phyloP scores from a whole-genome alignment of 2,797 vertebrate species.

The Chelmon rostratus region DNA sequence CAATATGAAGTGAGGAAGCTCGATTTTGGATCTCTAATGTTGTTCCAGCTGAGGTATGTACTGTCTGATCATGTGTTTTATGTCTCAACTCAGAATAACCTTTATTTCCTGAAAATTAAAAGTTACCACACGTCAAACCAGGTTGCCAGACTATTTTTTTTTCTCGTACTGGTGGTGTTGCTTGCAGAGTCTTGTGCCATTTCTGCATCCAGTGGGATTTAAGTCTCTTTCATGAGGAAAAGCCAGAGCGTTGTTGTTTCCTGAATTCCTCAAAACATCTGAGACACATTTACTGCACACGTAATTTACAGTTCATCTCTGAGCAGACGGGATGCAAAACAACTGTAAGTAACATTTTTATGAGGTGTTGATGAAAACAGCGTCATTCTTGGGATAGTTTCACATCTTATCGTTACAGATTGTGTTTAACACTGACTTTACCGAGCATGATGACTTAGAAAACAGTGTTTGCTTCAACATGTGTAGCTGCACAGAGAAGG shows the following conservation, averaged over 20 bases:
- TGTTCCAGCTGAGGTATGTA: background rate
- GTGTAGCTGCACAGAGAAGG: background rate
- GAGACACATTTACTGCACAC: constrained; percentile 36
- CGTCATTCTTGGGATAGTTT: background rate
- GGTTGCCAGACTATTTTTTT: too few relatives aligned
- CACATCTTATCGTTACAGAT: background rate
- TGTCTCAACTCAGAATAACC: background rate
- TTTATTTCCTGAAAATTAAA: background rate
- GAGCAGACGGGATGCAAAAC: constrained; percentile 4
- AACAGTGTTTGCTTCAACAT: background rate
- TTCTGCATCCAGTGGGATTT: constrained; percentile 18
- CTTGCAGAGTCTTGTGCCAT: background rate
- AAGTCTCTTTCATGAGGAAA: constrained; percentile 11
- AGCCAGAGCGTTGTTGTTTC: constrained; percentile 23
- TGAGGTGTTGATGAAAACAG: background rate
- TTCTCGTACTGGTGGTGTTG: background rate
- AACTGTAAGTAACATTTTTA: background rate
- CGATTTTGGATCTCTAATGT: background rate
- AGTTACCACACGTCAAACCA: background rate
- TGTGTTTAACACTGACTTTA: background rate
- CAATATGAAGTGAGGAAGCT: background rate
- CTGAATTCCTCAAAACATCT: constrained; percentile 55
- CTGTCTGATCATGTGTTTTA: background rate
- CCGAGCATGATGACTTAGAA: background rate
- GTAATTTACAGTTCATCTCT: background rate